These are phyloP conservation scores for Buteo buteo DNA, from an alignment of 2,113 vertebrate genomes.

Conservation along the genomic window DNA sequence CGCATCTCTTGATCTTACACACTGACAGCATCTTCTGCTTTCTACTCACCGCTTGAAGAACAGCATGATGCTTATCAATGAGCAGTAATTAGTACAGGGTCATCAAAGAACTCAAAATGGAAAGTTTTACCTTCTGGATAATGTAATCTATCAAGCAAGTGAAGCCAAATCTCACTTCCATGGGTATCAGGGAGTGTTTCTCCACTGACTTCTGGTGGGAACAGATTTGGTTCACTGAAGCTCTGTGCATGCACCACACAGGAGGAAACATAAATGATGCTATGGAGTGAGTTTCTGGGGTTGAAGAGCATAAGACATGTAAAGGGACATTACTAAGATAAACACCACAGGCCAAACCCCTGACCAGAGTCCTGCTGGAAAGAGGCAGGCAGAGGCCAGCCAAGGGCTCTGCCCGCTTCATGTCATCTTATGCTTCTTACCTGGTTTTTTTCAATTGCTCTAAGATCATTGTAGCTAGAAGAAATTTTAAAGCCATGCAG, in stretches of 20 bases:
- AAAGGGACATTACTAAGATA: neutral
- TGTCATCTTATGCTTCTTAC: neutral
- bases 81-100: neutral
- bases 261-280: neutral
- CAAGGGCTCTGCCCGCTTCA: neutral
- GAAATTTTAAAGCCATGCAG: neutral
- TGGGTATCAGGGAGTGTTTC: neutral
- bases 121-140: neutral
- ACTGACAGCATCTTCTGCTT: neutral
- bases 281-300: neutral
- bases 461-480: neutral
- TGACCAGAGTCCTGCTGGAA: neutral
- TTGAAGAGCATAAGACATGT: neutral
- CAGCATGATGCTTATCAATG: neutral
- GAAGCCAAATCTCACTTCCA: neutral
- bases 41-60: neutral
- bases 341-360: neutral
- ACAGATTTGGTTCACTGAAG: neutral
- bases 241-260: neutral
- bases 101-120: neutral
- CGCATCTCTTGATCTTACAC: neutral
- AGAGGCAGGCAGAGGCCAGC: neutral
- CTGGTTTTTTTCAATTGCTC: neutral
- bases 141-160: neutral
- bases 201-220: neutral